phyloP scores from a whole-genome alignment of 2,113 vertebrate genomes.

The Epinephelus lanceolatus region DNA sequence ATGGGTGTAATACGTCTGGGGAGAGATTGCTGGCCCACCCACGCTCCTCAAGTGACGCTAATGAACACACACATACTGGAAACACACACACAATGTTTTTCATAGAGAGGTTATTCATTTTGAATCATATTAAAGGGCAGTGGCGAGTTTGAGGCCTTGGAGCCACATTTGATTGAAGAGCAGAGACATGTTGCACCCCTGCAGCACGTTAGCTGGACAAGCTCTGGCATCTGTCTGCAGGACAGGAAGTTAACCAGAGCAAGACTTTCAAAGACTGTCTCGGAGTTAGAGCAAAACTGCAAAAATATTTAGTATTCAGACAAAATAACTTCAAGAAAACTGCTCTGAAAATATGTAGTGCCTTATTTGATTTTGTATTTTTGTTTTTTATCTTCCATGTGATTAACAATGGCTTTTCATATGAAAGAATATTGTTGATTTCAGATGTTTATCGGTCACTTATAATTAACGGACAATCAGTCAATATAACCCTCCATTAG shows the following conservation, averaged over 20 bases:
- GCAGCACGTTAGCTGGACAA: background rate
- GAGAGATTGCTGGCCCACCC: constrained; percentile 72
- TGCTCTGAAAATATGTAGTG: background rate
- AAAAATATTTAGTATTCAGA: background rate
- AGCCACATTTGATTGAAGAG: constrained; percentile 38
- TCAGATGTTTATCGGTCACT: background rate
- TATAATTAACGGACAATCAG: background rate
- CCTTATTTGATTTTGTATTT: too few species aligned
- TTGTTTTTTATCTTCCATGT: background rate
- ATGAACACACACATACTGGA: constrained; percentile 14
- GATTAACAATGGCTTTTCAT: background rate
- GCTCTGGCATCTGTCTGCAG: background rate
- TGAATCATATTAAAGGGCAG: constrained; percentile 37
- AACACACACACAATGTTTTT: constrained; percentile 14
- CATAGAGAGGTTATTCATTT: constrained; percentile 58
- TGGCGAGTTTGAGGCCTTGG: constrained; percentile 19
- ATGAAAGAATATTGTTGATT: background rate
- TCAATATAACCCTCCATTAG: background rate
- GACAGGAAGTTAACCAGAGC: background rate
- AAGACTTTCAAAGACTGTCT: background rate
- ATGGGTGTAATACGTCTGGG: constrained; percentile 63
- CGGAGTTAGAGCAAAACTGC: background rate
- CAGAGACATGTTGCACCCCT: constrained; percentile 19
- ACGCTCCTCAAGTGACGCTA: constrained; percentile 62
- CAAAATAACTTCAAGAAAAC: background rate